A percentile compares a stretch with the other conserved stretches of the same genome.
phyloP scores from a whole-genome alignment of 2,113 vertebrate genomes.

The Phalacrocorax pelagicus region DNA sequence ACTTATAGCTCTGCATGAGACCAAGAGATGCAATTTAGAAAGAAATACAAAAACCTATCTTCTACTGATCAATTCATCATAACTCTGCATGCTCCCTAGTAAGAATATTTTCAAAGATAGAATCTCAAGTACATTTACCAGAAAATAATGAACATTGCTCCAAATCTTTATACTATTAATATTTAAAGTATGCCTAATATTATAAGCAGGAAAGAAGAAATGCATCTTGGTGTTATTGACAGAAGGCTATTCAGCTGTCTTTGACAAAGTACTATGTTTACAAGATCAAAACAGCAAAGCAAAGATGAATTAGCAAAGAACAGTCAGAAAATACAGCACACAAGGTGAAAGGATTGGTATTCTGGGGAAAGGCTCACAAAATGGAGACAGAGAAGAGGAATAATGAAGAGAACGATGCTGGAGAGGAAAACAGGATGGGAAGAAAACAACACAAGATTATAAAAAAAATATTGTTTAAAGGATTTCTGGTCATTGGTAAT shows the following conservation, averaged over 20 bases:
- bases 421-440: background rate
- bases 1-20: background rate
- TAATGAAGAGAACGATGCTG: background rate
- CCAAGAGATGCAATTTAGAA: background rate
- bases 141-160: background rate
- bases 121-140: background rate
- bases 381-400: background rate
- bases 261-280: background rate
- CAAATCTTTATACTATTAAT: background rate
- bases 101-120: background rate
- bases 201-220: background rate
- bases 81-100: background rate
- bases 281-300: background rate
- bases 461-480: background rate
- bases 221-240: background rate
- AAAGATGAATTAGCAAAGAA: background rate
- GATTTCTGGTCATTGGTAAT: background rate
- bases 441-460: background rate
- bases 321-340: background rate
- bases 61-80: background rate
- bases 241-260: background rate
- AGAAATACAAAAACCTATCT: background rate
- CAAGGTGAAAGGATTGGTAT: background rate
- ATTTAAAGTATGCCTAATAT: background rate
- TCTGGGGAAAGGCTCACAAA: background rate